phyloP scores from a whole-genome alignment of 2,113 vertebrate species.

The Phycodurus eques region DNA sequence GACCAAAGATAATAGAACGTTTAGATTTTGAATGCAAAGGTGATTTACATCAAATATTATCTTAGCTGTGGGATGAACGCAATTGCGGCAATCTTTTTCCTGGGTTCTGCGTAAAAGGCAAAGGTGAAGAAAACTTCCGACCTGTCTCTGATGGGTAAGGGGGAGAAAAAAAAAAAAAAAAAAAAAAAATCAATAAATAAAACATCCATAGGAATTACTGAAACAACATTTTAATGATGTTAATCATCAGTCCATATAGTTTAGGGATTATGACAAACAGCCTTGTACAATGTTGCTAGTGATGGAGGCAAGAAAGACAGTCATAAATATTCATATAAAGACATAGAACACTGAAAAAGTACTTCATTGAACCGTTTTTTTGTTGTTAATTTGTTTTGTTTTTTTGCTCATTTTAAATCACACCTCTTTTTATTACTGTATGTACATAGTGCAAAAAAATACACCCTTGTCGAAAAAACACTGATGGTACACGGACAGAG shows the following conservation, averaged over 20 bases:
- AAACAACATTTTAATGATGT: conserved; percentile 76
- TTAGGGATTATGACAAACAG: conserved; percentile 66
- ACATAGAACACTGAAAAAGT: conserved; percentile 66
- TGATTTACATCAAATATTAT: too few relatives aligned
- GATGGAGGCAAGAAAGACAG: conserved; percentile 58
- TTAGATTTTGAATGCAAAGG: too few relatives aligned
- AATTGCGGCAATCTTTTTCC: too few relatives aligned
- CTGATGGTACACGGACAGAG: conserved; percentile 53
- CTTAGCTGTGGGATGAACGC: too few relatives aligned
- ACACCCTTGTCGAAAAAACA: conserved; percentile 75
- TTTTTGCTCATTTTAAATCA: conserved; percentile 65
- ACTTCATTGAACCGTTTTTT: conserved; percentile 79
- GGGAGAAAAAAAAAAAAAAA: not conserved
- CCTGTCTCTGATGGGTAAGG: too few relatives aligned
- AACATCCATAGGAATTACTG: conserved; percentile 39
- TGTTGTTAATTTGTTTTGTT: conserved; percentile 11
- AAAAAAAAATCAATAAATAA: not conserved
- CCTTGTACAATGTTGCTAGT: conserved; percentile 63
- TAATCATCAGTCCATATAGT: conserved; percentile 70
- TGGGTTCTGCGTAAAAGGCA: too few relatives aligned
- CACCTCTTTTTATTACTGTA: conserved; percentile 76
- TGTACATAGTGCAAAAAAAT: conserved; percentile 93
- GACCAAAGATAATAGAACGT: too few relatives aligned
- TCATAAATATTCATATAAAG: conserved; percentile 72
- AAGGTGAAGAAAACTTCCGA: too few relatives aligned